Base-by-base conservation (phyloP, 2,888 invertebrate species). In the Pheosia gnoma region DNA sequence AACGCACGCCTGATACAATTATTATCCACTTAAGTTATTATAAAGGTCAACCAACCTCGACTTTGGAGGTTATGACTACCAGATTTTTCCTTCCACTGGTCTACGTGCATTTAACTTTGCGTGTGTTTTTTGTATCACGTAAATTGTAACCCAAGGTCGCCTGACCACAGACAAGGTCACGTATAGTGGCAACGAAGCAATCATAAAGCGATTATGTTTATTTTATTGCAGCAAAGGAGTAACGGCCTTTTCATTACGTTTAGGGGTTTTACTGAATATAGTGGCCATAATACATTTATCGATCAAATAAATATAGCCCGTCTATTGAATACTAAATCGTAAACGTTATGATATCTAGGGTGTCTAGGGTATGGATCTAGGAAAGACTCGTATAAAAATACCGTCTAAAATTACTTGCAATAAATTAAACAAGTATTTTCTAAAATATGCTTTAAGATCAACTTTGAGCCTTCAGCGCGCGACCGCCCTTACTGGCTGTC, bases 101-200 rank as follows among this genome's bases (percentile, higher is more conserved):
- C 38, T 37, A 39, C 55, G 39, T 55, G 55, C 39, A 55, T 39
- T 13, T 4, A 61, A 67, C 62, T 53, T 75, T 64, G 75, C 75
- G 74, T 75, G 77, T 55, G 66, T 25, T 59, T 5, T 13, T 10
- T 56, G 57, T 72, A 66, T 67, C 71, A 52, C 62, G 57, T 59
- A 61, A 64, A 55, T 39, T 13, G 1, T 5, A 5, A 58, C 65
- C 63, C 59, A 57, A n/a, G 69, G 62, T 62, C 67, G 61, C 52
- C 38, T 52, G 65, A 68, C 69, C 69, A 59, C 43, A 9, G 49
- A n/a, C 66, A 67, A 71, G 72, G 72, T 67, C 63, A 57, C n/a
- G 55, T 11, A 54, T 7, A 5, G 51, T 41, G 38, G 10, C 38
- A 60, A 60, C 59, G 60, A 58, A 61, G 38, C 45, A 59, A 62